Evolutionary conservation across 2,113 vertebrate species (phyloP), one percentile per base, ranked within the genome.

Genomic region (Chloropsis hardwickii): DNA sequence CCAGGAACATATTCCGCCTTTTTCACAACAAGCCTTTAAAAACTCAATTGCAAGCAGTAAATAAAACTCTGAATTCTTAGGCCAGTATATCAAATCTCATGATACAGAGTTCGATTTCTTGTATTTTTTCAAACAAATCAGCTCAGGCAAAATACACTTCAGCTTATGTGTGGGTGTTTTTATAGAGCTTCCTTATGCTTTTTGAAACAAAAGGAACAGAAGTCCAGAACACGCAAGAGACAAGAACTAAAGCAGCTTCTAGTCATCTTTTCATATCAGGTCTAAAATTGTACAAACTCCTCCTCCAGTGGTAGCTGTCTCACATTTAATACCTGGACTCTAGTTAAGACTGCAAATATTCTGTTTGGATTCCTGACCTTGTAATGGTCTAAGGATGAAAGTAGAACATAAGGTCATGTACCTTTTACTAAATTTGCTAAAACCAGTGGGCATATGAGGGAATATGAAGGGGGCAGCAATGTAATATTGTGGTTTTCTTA

Each of bases 1-100:
- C 7, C 3, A 1, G 24, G 5, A 71, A 5, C 9, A 40, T 10
- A 11, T 11, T 72, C 56, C 51, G 10, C 3, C 0, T 44, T 31
- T 73, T 76, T 57, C 33, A 94, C 29, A 13, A 37, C 3, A 33
- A 24, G 21, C 29, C 70, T 85, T 86, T 45, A 56, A 61, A 92
- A 88, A 81, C 11, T 16, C 44, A 73, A 28, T 56, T 39, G 15
- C 24, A 45, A 53, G 29, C 40, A 66, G 10, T 33, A 72, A 62
- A 57, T 39, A 6, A 23, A 69, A 47, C 8, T 48, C 20, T 22
- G 35, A 14, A 51, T 81, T 72, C 33, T 29, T 67, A 81, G 12
- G 11, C 11, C 22, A 58, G 6, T 48, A 48, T n/a, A 62, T 65
- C 21, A 88, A 77, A 35, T 42, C 20, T 48, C 22, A 44, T 8